A percentile compares a stretch with the other conserved stretches of the same genome.
Evolutionary conservation across 2,113 vertebrate species (phyloP).

Genomic region (Phyllopteryx taeniolatus): DNA sequence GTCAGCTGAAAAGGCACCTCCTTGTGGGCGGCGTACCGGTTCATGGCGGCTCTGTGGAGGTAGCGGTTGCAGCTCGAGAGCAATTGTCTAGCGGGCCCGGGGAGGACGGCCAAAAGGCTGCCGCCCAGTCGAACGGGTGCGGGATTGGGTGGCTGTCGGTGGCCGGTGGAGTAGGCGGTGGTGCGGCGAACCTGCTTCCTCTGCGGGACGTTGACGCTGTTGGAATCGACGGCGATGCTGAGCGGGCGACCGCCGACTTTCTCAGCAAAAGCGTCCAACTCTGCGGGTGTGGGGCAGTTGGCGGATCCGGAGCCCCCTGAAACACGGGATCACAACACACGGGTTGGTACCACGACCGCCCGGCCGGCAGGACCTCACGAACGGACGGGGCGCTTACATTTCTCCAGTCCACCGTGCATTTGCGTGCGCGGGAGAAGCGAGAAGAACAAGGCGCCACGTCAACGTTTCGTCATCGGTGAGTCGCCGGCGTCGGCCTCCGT

Average conservation of each 20-base stretch:
- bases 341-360: neutral
- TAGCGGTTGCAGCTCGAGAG: slow-evolving; percentile 82
- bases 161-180: slow-evolving; percentile 79
- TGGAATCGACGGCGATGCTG: slow-evolving; percentile 98
- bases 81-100: slow-evolving; percentile 88
- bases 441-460: slow-evolving; percentile 58
- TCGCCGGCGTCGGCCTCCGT: too few species aligned
- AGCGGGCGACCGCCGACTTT: slow-evolving; percentile 97
- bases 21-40: slow-evolving; percentile 76
- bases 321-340: slow-evolving; percentile 46
- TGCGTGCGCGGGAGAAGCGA: slow-evolving; percentile 93
- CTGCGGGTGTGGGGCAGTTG: slow-evolving; percentile 97
- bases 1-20: slow-evolving; percentile 47
- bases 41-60: slow-evolving; percentile 88
- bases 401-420: slow-evolving; percentile 99
- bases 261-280: slow-evolving; percentile 99
- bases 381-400: slow-evolving; percentile 83
- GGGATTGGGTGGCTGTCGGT: slow-evolving; percentile 93
- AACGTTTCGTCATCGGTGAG: neutral
- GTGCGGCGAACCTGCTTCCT: slow-evolving; percentile 97
- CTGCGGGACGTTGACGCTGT: slow-evolving; percentile 98
- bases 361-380: too few species aligned
- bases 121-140: slow-evolving; percentile 87
- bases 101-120: slow-evolving; percentile 93
- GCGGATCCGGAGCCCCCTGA: slow-evolving; percentile 99